These are phyloP conservation scores for Aurelia sp. DNA, from an alignment of 30 jellyfish, hydroid and myxozoan species.

Conservation along the genomic window DNA sequence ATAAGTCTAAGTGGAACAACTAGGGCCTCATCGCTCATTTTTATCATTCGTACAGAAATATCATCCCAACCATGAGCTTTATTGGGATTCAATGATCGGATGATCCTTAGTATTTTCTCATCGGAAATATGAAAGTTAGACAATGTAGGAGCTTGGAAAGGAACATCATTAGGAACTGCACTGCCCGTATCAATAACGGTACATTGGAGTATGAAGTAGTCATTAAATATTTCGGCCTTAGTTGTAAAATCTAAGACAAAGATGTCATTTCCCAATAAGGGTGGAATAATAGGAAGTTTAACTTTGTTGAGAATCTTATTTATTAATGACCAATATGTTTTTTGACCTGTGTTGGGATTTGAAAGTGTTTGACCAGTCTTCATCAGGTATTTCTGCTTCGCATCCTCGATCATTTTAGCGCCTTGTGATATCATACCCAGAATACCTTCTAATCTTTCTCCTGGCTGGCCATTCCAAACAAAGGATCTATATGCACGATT, in stretches of 20 bases:
- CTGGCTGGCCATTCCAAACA: no score
- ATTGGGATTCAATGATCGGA: no score
- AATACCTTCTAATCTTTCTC: no score
- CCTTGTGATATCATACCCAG: no score
- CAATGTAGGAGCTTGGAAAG: conserved; percentile 57
- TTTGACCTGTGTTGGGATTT: conserved; percentile 30
- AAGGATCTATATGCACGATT: no score
- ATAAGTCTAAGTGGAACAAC: conserved; percentile 64
- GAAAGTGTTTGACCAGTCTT: conserved; percentile 34
- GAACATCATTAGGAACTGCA: conserved; percentile 36
- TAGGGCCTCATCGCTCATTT: conserved; percentile 71
- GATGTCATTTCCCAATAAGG: conserved; percentile 53
- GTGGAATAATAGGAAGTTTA: conserved; percentile 66
- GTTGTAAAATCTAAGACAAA: conserved; percentile 52
- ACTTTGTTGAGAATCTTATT: conserved; percentile 45
- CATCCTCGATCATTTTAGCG: no score
- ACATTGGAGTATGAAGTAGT: conserved; percentile 62
- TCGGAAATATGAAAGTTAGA: conserved; percentile 49
- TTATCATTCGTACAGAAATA: conserved; percentile 72
- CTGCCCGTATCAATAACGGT: conserved; percentile 59
- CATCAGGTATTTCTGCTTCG: not conserved
- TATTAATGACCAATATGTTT: conserved; percentile 63
- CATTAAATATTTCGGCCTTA: conserved; percentile 60
- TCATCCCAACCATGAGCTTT: not conserved
- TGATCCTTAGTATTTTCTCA: conserved; percentile 30